These are phyloP conservation scores for Notodromas monacha DNA, from an alignment of 2,888 invertebrate species.

Conservation along the genomic window DNA sequence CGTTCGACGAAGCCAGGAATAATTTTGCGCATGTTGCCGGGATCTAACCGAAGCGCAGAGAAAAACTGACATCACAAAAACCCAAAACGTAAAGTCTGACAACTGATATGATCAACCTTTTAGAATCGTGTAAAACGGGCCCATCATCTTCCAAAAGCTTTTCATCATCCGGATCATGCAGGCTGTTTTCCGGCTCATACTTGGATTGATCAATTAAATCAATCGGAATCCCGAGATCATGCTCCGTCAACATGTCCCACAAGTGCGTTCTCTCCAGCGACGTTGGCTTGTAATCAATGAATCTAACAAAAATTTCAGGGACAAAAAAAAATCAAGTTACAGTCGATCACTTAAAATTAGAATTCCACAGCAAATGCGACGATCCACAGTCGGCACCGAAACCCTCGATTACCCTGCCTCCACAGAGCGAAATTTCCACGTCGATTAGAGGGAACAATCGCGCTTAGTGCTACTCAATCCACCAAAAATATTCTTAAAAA, in stretches of 20 bases:
- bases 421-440: too few species aligned
- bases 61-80: too few species aligned
- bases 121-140: conserved; percentile 15
- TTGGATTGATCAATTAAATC: conserved; percentile 84
- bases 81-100: conserved; percentile 2
- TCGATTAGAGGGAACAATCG: too few species aligned
- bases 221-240: conserved; percentile 83
- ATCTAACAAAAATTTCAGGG: conserved; percentile 17
- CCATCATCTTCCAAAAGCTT: conserved; percentile 70
- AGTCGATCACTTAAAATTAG: too few species aligned
- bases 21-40: conserved; percentile 73
- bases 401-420: too few species aligned
- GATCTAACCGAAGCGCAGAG: too few species aligned
- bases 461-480: too few species aligned
- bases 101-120: conserved; percentile 11
- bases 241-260: conserved; percentile 85
- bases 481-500: too few species aligned
- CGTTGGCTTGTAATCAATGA: conserved; percentile 23
- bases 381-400: too few species aligned
- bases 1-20: conserved; percentile 90
- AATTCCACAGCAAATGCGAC: too few species aligned
- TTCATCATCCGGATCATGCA: conserved; percentile 64
- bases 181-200: conserved; percentile 43
- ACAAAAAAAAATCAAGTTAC: too few species aligned
- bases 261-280: conserved; percentile 48